These are phyloP conservation scores for Lochmaea capreae DNA, from an alignment of 2,888 invertebrate species.

Conservation along the genomic window DNA sequence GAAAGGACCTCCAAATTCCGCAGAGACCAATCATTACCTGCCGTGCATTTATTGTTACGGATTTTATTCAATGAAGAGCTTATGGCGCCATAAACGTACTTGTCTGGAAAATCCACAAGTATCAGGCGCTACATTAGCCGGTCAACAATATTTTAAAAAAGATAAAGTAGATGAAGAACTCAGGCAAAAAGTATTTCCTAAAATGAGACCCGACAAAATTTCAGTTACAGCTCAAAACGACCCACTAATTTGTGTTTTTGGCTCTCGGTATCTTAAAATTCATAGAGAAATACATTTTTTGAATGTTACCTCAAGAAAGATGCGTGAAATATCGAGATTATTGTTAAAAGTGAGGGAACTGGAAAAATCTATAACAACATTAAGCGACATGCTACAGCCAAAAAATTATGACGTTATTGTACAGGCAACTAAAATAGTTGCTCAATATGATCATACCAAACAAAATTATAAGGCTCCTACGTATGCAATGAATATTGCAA, in stretches of 20 bases:
- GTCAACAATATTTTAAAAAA: no score
- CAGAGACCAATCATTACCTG: background rate
- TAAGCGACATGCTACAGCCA: constrained; percentile 34
- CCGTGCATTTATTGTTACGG: background rate
- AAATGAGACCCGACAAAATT: constrained; percentile 38
- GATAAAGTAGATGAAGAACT: background rate
- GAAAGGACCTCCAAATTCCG: constrained; percentile 1
- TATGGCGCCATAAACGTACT: constrained; percentile 1
- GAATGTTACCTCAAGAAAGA: constrained; percentile 40
- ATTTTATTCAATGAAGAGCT: constrained; percentile 6
- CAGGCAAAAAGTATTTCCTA: constrained; percentile 31
- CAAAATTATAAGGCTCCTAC: constrained; percentile 26
- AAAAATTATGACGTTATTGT: constrained; percentile 36
- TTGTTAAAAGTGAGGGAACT: constrained; percentile 29
- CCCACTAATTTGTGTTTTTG: constrained; percentile 39
- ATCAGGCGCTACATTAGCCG: no score
- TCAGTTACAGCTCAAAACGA: constrained; percentile 39
- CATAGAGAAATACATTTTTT: constrained; percentile 40
- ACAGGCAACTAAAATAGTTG: constrained; percentile 29
- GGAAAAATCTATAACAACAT: constrained; percentile 24
- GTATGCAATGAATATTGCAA: constrained; percentile 31
- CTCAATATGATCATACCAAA: constrained; percentile 23
- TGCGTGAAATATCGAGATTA: constrained; percentile 35
- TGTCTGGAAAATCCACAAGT: constrained; percentile 8
- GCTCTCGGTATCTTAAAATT: constrained; percentile 40